Evolutionary conservation across 2,888 invertebrate genomes (phyloP).

Genomic region (Orthosia cruda): DNA sequence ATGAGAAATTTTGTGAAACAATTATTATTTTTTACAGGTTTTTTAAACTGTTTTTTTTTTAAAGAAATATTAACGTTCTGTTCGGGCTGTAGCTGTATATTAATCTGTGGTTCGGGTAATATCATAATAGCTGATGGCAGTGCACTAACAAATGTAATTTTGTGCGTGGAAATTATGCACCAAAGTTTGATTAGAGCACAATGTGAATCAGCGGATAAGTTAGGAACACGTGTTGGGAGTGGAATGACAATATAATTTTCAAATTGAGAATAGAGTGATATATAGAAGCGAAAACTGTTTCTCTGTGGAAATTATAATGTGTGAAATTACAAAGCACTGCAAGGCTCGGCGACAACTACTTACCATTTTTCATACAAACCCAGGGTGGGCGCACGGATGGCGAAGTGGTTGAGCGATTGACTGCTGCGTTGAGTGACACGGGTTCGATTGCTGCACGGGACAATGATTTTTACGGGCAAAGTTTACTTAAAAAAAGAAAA

Average conservation of each 20-base stretch:
- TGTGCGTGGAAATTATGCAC: not conserved
- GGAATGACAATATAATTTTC: not conserved
- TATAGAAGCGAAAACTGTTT: not conserved
- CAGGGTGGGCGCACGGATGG: no score
- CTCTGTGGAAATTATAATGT: not conserved
- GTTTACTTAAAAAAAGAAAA: no score
- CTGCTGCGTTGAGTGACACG: no score
- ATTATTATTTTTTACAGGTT: not conserved
- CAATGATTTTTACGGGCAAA: no score
- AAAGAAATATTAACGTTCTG: no score
- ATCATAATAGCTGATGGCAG: not conserved
- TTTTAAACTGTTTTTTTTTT: not conserved
- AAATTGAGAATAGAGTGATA: not conserved
- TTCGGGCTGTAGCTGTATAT: not conserved
- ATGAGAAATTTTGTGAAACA: not conserved
- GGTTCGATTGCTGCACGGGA: no score
- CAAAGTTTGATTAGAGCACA: conserved; percentile 8
- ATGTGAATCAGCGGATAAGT: not conserved
- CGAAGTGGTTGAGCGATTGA: no score
- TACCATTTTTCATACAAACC: no score
- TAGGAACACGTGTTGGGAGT: not conserved
- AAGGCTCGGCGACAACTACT: no score
- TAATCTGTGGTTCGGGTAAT: not conserved
- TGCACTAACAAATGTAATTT: not conserved
- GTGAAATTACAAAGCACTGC: no score